Evolutionary conservation across 2,888 invertebrate genomes (phyloP).

Genomic region (Mesochorus sp.): DNA sequence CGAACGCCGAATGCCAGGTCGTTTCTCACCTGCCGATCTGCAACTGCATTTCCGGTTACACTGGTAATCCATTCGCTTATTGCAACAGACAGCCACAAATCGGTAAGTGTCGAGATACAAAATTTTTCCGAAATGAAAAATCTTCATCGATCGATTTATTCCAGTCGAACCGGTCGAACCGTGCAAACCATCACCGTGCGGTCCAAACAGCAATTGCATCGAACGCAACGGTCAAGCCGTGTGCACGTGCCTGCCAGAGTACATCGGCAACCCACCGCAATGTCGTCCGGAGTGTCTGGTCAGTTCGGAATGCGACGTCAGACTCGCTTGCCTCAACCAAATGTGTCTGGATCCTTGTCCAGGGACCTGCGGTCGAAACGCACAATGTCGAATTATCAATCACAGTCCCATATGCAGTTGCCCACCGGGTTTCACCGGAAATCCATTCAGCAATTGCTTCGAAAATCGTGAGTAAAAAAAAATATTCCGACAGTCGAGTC

Average conservation of each 20-base stretch:
- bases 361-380: constrained; percentile 83
- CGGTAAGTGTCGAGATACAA: constrained; percentile 32
- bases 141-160: background rate
- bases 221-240: constrained; percentile 81
- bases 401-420: constrained; percentile 84
- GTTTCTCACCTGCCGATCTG: constrained; percentile 91
- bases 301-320: constrained; percentile 81
- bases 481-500: no score
- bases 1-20: constrained; percentile 88
- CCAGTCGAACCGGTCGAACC: constrained; percentile 70
- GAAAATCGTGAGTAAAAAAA: constrained; percentile 66
- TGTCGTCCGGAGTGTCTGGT: constrained; percentile 83
- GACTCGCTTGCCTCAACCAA: constrained; percentile 83
- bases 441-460: constrained; percentile 80
- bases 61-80: constrained; percentile 87
- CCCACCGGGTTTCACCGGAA: constrained; percentile 77
- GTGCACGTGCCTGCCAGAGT: constrained; percentile 82
- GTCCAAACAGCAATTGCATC: constrained; percentile 83
- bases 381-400: constrained; percentile 83
- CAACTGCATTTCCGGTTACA: constrained; percentile 86
- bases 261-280: constrained; percentile 81
- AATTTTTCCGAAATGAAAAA: background rate
- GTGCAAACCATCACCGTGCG: constrained; percentile 83
- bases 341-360: constrained; percentile 83
- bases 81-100: constrained; percentile 81